Percentiles rank a stretch among this genome's conserved stretches.
Evolutionary conservation across 2,797 vertebrate genomes (phyloP).

Genomic region (Cossypha polioptera): DNA sequence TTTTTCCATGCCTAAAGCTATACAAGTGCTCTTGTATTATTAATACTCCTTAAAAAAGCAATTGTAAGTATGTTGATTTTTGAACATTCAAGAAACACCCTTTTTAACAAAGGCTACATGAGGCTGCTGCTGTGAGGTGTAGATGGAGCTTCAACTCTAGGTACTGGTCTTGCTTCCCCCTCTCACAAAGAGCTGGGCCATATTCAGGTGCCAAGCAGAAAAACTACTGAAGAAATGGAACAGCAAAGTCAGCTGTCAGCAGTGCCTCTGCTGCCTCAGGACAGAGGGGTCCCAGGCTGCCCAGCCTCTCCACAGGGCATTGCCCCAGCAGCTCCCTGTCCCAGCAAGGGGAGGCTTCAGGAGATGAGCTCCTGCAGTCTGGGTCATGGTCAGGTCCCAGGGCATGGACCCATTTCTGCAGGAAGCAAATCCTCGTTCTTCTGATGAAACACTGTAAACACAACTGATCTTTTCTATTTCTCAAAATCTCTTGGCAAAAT

Average conservation of each 20-base stretch:
- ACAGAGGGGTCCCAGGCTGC: too few species aligned
- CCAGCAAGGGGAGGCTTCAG: too few species aligned
- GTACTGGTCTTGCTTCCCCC: rapidly evolving
- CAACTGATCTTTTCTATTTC: not conserved
- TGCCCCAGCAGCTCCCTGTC: too few species aligned
- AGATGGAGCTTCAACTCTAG: not conserved
- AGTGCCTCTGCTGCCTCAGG: too few species aligned
- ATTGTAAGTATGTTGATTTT: not conserved
- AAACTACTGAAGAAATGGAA: too few species aligned
- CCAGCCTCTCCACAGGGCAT: too few species aligned
- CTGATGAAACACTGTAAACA: not conserved
- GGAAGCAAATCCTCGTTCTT: not conserved
- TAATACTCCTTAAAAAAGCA: not conserved
- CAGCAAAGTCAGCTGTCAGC: too few species aligned
- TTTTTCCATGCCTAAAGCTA: not conserved
- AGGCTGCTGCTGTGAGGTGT: not conserved
- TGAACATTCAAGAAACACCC: not conserved
- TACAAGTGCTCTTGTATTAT: not conserved
- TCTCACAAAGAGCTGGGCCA: not conserved
- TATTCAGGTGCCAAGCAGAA: too few species aligned
- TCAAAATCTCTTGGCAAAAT: not conserved
- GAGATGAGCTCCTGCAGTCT: not conserved
- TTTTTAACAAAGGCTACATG: not conserved
- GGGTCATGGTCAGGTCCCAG: not conserved
- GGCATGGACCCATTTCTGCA: not conserved